Base-by-base conservation (phyloP, 2,797 vertebrate genomes). In the Peromyscus nudipes region DNA sequence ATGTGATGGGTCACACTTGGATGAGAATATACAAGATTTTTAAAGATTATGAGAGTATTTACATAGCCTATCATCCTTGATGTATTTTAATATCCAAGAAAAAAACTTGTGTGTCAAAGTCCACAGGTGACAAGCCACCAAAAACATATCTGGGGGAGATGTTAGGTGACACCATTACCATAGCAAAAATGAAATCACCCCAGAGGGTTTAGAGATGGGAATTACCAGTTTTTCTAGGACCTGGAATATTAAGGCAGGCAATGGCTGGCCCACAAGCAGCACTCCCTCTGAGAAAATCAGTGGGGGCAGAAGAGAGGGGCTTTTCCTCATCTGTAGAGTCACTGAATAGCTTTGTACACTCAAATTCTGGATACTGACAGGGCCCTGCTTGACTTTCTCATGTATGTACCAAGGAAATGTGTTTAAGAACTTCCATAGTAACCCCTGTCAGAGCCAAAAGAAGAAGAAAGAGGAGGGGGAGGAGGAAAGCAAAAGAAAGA, bases 1-100 rank as follows among this genome's bases (percentile, higher is more conserved):
- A 93, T 82, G 83, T 93, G 65, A 96, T 34, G 7, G 37, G 37
- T 97, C 34, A 94, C 3, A 91, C 0, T 71, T 93, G 27, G 34
- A 94, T 92, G 60, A 29, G n/a, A 96, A 95, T 34, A 46, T 60
- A 25, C 40, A 96, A 87, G 40, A 83, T 83, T 96, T 92, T 83
- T 60, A 31, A 81, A 57, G n/a, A 80, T 79, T 82, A 7, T 75
- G 11, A 95, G 13, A 89, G 6, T 69, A 52, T 81, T 95, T 75
- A 89, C 8, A 76, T 91, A 88, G 14, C 17, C 19, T 46, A 57
- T 49, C 49, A 92, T 75, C 34, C 29, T 87, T 89, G 29, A 13
- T 96, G 17, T 80, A 64, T 37, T 62, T 57, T 67, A 93, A 79
- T 46, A 83, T 12, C 10, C 25, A 96, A 84, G 31, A 88, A 52